These are phyloP conservation scores for Lomographa bimaculata DNA, from an alignment of 2,888 invertebrate species.

Conservation along the genomic window DNA sequence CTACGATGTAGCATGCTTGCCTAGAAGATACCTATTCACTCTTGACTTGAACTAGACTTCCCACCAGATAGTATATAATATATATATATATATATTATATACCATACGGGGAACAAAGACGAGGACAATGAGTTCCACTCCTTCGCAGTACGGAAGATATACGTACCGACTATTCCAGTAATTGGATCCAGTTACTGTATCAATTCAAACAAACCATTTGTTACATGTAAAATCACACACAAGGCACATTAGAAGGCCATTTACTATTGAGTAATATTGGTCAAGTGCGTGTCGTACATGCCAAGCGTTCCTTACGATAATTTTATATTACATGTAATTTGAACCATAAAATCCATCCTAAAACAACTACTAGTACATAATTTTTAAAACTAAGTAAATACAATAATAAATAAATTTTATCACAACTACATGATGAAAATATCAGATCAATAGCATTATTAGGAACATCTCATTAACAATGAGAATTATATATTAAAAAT, in stretches of 20 bases:
- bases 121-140: too few relatives aligned
- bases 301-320: neutral
- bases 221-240: neutral
- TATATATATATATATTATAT: too few relatives aligned
- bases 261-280: neutral
- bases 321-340: too few relatives aligned
- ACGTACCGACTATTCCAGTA: too few relatives aligned
- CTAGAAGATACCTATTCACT: too few relatives aligned
- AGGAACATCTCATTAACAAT: conserved; percentile 13
- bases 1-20: too few relatives aligned
- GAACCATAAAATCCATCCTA: neutral
- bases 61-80: too few relatives aligned
- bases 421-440: conserved; percentile 27
- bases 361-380: neutral
- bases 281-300: neutral
- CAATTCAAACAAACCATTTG: neutral
- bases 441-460: conserved; percentile 13
- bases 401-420: conserved; percentile 22
- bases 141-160: too few relatives aligned
- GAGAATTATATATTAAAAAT: conserved; percentile 13
- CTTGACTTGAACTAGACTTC: too few relatives aligned
- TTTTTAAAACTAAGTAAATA: conserved; percentile 1
- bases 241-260: conserved; percentile 2
- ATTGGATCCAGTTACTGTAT: neutral
- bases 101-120: too few relatives aligned